Base-by-base conservation (phyloP, 2,113 vertebrate genomes). In the Nesogale talazaci region DNA sequence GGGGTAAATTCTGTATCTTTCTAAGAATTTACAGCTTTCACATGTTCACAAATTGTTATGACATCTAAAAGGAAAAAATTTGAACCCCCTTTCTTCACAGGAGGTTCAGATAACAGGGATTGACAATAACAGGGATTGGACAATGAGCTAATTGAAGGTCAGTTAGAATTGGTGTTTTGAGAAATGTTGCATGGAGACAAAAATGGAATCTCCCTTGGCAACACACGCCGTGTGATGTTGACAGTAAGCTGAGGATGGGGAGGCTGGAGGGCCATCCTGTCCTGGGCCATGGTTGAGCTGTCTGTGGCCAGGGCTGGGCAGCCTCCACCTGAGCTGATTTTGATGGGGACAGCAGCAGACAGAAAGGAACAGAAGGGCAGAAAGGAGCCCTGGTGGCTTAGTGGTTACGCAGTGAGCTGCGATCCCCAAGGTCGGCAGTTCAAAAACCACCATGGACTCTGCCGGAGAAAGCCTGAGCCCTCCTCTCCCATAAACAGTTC, bases 21-120 rank as follows among this genome's bases (percentile, higher is more conserved):
- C 16, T 17, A 61, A 65, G 80, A 91, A 86, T 25, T 8, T 19
- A 19, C 2, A 72, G 16, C 34, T 89, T 89, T 93, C 69, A 82
- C n/a, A 40, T 83, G 42, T 91, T 83, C 29, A 75, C 78, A 83
- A 88, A 79, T 84, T 83, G 9, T 52, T 59, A 81, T 59, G 74
- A 86, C n/a, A 88, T 46, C 72, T 89, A n/a, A 6, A 65, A 27
- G 80, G 81, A 87, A 92, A 80, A 16, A 9, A 36, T 17, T 52
- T 75, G 5, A 12, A 81, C 59, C 25, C 29, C 75, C 75, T 85
- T 90, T 87, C 15, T 88, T 81, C 52, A 90, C 75, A 69, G 36
- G 67, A 22, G 25, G 2, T n/a, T n/a, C n/a, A n/a, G n/a, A n/a
- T n/a, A n/a, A n/a, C n/a, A n/a, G n/a, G n/a, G n/a, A n/a, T n/a